phyloP scores from a whole-genome alignment of 2,113 vertebrate species.

The Carollia perspicillata region DNA sequence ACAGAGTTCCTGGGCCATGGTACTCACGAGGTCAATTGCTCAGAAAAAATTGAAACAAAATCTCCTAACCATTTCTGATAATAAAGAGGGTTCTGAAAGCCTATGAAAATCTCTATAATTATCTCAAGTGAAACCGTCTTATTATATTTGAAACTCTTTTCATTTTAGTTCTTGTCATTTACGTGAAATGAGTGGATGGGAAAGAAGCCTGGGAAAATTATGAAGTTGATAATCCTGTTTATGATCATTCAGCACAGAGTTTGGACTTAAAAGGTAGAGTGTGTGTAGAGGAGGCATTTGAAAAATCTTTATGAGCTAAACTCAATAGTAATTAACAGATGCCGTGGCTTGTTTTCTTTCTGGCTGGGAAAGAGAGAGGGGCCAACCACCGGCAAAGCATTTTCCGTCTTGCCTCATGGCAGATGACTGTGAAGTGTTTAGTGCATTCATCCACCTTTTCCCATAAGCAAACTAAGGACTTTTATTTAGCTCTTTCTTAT shows the following conservation, averaged over 20 bases:
- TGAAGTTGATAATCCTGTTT: constrained; percentile 27
- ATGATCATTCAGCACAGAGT: background rate
- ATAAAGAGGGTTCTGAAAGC: constrained; percentile 25
- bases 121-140: constrained; percentile 46
- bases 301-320: background rate
- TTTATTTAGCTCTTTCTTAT: background rate
- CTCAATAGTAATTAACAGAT: constrained; percentile 1
- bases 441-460: background rate
- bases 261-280: background rate
- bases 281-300: background rate
- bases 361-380: background rate
- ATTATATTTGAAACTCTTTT: constrained; percentile 46
- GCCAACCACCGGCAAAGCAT: background rate
- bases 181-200: background rate
- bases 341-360: background rate
- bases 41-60: constrained; percentile 7
- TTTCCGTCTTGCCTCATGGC: background rate
- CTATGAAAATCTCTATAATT: constrained; percentile 45
- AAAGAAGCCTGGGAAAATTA: constrained; percentile 46
- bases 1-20: background rate
- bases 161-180: constrained; percentile 38
- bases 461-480: background rate
- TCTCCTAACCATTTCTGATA: constrained; percentile 23
- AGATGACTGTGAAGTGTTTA: background rate
- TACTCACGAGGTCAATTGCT: background rate